Conservation (phyloP, 2,888 invertebrate genomes). For the Agrotis exclamationis region DNA sequence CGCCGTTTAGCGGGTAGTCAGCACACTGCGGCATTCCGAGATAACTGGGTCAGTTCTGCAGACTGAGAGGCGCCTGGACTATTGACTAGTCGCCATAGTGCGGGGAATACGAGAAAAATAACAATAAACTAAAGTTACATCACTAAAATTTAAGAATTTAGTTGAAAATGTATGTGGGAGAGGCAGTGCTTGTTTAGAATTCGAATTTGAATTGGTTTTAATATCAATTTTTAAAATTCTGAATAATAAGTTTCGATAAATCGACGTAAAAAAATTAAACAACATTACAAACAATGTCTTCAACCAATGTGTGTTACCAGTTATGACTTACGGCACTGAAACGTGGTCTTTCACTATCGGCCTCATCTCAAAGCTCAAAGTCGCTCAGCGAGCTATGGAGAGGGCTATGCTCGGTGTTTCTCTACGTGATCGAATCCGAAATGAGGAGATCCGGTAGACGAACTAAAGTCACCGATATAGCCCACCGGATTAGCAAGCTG, state of each 20-base stretch:
- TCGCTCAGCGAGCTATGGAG: no score
- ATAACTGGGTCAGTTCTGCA: conserved; percentile 81
- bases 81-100: conserved; percentile 68
- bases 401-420: no score
- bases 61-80: conserved; percentile 76
- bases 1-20: conserved; percentile 63
- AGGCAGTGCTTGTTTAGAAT: background rate
- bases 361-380: no score
- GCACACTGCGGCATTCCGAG: conserved; percentile 73
- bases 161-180: background rate
- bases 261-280: background rate
- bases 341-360: no score
- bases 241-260: background rate
- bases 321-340: no score
- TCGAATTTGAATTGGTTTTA: background rate
- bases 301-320: no score
- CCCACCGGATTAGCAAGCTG: no score
- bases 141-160: conserved; percentile 6
- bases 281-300: no score
- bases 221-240: background rate
- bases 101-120: conserved; percentile 54
- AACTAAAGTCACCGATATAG: no score
- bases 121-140: conserved; percentile 38
- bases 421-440: no score
- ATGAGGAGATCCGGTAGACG: no score